Percentiles rank a stretch among this genome's conserved stretches.
Conservation (phyloP, 35 echinoderm and acorn worm species). For the Ophioderma brevispina region DNA sequence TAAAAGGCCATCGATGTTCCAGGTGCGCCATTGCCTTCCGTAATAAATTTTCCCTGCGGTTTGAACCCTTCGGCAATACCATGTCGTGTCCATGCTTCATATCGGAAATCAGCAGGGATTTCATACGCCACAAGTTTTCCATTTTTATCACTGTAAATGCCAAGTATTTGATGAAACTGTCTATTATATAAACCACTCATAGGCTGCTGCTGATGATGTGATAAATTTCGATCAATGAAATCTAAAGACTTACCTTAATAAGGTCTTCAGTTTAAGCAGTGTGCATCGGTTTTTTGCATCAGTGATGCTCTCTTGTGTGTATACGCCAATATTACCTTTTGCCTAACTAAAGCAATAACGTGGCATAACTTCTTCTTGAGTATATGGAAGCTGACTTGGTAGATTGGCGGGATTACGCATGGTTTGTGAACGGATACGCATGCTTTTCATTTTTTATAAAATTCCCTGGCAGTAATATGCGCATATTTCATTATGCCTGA, state of each 20-base stretch:
- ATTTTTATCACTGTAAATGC: slow-evolving; percentile 55
- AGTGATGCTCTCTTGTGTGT: too few species aligned
- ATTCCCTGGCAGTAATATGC: too few species aligned
- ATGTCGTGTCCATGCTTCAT: slow-evolving; percentile 65
- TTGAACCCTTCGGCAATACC: slow-evolving; percentile 83
- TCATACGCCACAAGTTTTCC: slow-evolving; percentile 85
- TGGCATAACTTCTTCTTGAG: too few species aligned
- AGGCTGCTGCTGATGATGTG: background rate
- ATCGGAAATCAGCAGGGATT: slow-evolving; percentile 61
- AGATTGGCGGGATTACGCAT: too few species aligned
- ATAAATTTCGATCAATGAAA: too few species aligned
- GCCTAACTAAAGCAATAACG: too few species aligned
- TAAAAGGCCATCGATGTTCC: slow-evolving; percentile 64
- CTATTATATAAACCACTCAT: background rate
- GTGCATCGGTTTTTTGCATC: background rate
- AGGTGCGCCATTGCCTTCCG: slow-evolving; percentile 78
- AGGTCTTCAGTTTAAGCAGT: background rate
- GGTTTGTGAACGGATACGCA: too few species aligned
- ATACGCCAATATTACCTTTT: too few species aligned
- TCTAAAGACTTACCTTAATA: background rate
- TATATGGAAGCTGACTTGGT: too few species aligned
- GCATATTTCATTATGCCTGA: too few species aligned
- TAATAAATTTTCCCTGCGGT: slow-evolving; percentile 58
- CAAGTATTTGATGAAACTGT: background rate
- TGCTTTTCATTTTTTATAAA: too few species aligned